Evolutionary conservation across 1,140 invertebrate genomes (phyloP).

Genomic region (Pogonomyrmex barbatus): DNA sequence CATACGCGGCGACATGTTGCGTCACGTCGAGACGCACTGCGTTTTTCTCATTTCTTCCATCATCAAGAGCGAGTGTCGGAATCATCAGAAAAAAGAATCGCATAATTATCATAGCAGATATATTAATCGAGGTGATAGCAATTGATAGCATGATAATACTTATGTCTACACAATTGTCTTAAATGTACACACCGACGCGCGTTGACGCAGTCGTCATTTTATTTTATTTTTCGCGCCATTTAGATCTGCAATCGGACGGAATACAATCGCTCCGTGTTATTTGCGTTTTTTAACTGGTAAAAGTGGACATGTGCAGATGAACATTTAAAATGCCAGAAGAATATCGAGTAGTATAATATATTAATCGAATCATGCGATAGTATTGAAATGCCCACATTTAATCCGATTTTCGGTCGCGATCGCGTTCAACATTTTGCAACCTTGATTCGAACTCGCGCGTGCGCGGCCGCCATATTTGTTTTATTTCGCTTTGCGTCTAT

Average conservation of each 20-base stretch:
- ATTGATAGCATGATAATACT: too few species aligned
- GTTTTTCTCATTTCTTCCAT: too few species aligned
- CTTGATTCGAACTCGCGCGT: neutral
- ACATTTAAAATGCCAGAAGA: neutral
- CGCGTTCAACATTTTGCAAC: neutral
- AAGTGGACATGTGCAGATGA: neutral
- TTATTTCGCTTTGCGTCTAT: neutral
- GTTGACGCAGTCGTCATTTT: too few species aligned
- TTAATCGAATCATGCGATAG: neutral
- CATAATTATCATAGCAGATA: too few species aligned
- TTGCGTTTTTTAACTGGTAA: neutral
- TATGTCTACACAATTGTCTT: too few species aligned
- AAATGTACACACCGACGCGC: too few species aligned
- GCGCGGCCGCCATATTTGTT: neutral
- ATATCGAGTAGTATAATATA: neutral
- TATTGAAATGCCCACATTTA: neutral
- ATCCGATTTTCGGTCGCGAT: neutral
- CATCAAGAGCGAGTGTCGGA: too few species aligned
- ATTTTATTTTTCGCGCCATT: neutral
- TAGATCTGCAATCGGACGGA: neutral
- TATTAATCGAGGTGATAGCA: too few species aligned
- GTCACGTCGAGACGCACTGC: too few species aligned
- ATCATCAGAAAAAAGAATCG: too few species aligned
- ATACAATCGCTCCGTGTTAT: neutral
- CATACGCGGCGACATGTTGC: too few species aligned